Conservation (phyloP, 2,888 invertebrate species). For the Hypomecis punctinalis region DNA sequence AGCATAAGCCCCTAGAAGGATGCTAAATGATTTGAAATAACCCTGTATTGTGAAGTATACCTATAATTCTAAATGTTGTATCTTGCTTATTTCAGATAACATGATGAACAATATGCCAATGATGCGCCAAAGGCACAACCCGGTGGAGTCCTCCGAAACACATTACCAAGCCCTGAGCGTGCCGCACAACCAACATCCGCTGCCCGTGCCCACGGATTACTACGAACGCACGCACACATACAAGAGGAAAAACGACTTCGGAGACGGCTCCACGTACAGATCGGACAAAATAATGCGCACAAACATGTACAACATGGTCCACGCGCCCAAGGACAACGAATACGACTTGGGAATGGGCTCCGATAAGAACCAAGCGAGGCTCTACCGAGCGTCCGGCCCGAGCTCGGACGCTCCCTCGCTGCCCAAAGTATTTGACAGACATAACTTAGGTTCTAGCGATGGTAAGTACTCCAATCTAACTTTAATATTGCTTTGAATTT, state of each 20-base stretch:
- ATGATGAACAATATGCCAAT: slow-evolving; percentile 70
- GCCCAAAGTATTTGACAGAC: slow-evolving; percentile 74
- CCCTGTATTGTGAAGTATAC: too few species aligned
- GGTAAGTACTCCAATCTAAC: slow-evolving; percentile 64
- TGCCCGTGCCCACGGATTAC: slow-evolving; percentile 70
- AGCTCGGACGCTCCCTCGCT: slow-evolving; percentile 60
- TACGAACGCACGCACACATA: slow-evolving; percentile 71
- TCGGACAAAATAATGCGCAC: slow-evolving; percentile 78
- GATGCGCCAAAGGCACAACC: slow-evolving; percentile 69
- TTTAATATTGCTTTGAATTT: slow-evolving; percentile 44
- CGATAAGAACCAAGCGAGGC: slow-evolving; percentile 65
- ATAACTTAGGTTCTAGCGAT: slow-evolving; percentile 72
- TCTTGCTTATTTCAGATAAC: slow-evolving; percentile 58
- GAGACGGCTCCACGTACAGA: slow-evolving; percentile 70
- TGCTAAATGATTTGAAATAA: too few species aligned
- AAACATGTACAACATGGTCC: slow-evolving; percentile 67
- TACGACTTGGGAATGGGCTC: slow-evolving; percentile 61
- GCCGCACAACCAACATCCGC: slow-evolving; percentile 58
- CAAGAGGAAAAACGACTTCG: slow-evolving; percentile 77
- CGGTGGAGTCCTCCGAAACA: slow-evolving; percentile 74
- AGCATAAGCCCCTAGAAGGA: too few species aligned
- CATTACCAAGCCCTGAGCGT: slow-evolving; percentile 68
- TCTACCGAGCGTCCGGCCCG: slow-evolving; percentile 65
- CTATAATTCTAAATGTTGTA: neutral
- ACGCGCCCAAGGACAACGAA: slow-evolving; percentile 52